Evolutionary conservation across 2,888 invertebrate species (phyloP).

Genomic region (Philonicus albiceps): DNA sequence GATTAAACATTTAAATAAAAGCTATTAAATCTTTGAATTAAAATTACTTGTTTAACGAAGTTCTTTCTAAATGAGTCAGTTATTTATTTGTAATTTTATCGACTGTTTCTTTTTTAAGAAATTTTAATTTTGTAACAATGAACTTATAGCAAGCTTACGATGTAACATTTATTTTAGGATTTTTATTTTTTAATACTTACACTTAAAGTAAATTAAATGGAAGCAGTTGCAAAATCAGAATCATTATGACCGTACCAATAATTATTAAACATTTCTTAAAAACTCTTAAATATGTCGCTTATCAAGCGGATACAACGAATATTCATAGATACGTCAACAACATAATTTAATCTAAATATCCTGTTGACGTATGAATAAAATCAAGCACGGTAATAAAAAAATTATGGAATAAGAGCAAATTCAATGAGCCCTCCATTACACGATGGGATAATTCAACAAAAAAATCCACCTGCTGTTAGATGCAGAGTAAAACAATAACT

Average conservation of each 20-base stretch:
- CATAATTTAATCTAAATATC: neutral
- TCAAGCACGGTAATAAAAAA: neutral
- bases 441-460: neutral
- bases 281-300: neutral
- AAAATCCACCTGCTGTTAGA: neutral
- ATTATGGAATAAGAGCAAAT: neutral
- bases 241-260: neutral
- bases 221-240: neutral
- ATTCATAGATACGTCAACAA: neutral
- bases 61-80: neutral
- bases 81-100: neutral
- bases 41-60: neutral
- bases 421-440: neutral
- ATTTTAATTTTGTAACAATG: neutral
- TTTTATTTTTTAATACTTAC: neutral
- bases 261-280: neutral
- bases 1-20: neutral
- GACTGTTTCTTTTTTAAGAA: neutral
- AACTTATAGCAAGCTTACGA: neutral
- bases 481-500: neutral
- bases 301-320: neutral
- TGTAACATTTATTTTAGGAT: neutral
- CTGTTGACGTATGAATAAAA: neutral
- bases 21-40: neutral
- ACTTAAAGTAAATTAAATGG: no score